Base-by-base conservation (phyloP, 2,113 vertebrate genomes). In the Chaetodon trifascialis region DNA sequence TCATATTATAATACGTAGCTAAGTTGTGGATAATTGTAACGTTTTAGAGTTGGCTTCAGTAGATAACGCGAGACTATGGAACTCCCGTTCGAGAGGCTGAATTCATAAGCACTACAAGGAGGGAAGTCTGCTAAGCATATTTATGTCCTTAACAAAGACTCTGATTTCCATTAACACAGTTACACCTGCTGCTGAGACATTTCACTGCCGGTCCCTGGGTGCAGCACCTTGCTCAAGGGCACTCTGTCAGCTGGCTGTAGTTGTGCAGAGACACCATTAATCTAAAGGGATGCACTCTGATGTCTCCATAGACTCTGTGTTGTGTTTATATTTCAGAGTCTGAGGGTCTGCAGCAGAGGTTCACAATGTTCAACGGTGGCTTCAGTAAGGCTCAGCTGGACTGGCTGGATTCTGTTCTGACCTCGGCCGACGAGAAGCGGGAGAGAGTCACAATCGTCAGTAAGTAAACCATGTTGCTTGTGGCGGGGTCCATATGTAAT, bases 281-380 rank as follows among this genome's bases (percentile, higher is more conserved):
- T 19, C 4, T 2, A 17, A 34, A 21, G 4, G 19, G 2, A 25
- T 54, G 19, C 40, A 21, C n/a, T 7, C 44, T 34, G 46, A 8
- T 14, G 19, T 75, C 14, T 5, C 38, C 5, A 55, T 47, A 11
- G 9, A 44, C 42, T 0, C 0, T 10, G 5, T 7, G 21, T 10
- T 40, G 25, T 82, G 21, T 71, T 34, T 3, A 49, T 56, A 3
- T 82, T 84, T 30, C 79, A 95, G 94, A 0, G 12, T 16, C 0
- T 6, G 7, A 1, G 7, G 77, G 25, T 12, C 19, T 91, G 11
- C 51, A 75, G 58, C 73, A 63, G 54, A 94, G 93, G 55, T 99
- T 97, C 86, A 96, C 97, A 4, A 96, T 95, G 64, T 99, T 97
- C 88, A 99, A 98, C 3, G 98, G 98, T 36, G 98, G 96, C 73